Conservation (phyloP, 1,140 invertebrate genomes). For the Scaptomyza hsui region DNA sequence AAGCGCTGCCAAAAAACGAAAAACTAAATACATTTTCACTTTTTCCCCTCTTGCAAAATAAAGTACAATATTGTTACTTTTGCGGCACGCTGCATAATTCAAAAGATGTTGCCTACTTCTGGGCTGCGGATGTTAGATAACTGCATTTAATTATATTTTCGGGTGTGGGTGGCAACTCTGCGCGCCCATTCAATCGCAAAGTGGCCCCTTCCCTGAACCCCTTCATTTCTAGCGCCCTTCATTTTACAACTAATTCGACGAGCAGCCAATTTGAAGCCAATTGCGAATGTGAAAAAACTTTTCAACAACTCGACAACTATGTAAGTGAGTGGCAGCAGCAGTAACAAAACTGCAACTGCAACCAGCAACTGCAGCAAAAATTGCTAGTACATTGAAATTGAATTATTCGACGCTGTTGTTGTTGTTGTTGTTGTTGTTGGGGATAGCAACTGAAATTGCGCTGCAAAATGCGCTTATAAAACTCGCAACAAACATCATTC, state of each 20-base stretch:
- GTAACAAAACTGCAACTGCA: constrained; percentile 18
- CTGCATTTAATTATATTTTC: constrained; percentile 59
- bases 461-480: constrained; percentile 65
- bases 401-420: constrained; percentile 78
- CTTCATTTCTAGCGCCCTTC: background rate
- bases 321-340: constrained; percentile 69
- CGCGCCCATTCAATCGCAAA: constrained; percentile 56
- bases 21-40: constrained; percentile 52
- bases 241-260: constrained; percentile 61
- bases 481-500: constrained; percentile 35
- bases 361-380: constrained; percentile 49
- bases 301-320: constrained; percentile 77
- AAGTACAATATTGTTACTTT: background rate
- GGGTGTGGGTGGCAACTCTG: constrained; percentile 12
- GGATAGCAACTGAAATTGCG: constrained; percentile 57
- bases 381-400: constrained; percentile 74
- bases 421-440: background rate
- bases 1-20: constrained; percentile 48
- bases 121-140: constrained; percentile 43
- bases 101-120: constrained; percentile 32
- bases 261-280: constrained; percentile 79
- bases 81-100: constrained; percentile 48
- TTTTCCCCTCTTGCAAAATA: background rate
- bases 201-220: constrained; percentile 28
- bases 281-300: constrained; percentile 67